Evolutionary conservation across 2,888 invertebrate species (phyloP).

Genomic region (Barypeithes pellucidus): DNA sequence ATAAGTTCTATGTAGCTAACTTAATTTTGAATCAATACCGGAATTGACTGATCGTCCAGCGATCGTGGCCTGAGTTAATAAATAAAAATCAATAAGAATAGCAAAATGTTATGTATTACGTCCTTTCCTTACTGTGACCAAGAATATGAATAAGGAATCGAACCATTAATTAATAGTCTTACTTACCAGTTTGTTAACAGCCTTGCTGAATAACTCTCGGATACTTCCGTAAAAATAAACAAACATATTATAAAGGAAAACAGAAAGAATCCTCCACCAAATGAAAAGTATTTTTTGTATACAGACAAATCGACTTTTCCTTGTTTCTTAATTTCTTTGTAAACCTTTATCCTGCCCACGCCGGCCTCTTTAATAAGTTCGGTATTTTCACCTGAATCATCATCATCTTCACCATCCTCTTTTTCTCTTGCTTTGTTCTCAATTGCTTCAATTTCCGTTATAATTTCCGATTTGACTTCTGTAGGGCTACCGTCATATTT

Average conservation of each 20-base stretch:
- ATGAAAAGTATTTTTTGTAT: conserved; percentile 62
- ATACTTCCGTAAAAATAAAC: conserved; percentile 58
- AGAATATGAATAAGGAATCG: too few relatives aligned
- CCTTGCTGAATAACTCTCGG: conserved; percentile 59
- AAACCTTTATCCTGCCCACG: conserved; percentile 56
- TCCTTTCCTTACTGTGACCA: too few relatives aligned
- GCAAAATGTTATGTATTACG: too few relatives aligned
- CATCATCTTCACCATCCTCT: conserved; percentile 30
- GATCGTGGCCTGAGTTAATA: too few relatives aligned
- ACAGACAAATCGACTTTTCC: conserved; percentile 61
- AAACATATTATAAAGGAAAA: conserved; percentile 57
- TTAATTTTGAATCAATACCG: too few relatives aligned
- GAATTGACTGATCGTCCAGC: too few relatives aligned
- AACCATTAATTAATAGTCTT: conserved; percentile 11
- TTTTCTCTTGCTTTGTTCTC: conserved; percentile 30
- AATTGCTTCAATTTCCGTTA: conserved; percentile 51
- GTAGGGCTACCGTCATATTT: conserved; percentile 55
- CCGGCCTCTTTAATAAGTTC: conserved; percentile 40
- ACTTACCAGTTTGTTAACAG: conserved; percentile 63
- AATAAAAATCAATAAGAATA: too few relatives aligned
- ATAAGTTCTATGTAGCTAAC: too few relatives aligned
- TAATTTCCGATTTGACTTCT: conserved; percentile 53
- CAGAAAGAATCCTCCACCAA: conserved; percentile 61
- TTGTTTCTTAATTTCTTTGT: conserved; percentile 61
- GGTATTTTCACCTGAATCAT: conserved; percentile 46